Evolutionary conservation across 1,140 invertebrate genomes (phyloP).

Genomic region (Drosophila sp.): DNA sequence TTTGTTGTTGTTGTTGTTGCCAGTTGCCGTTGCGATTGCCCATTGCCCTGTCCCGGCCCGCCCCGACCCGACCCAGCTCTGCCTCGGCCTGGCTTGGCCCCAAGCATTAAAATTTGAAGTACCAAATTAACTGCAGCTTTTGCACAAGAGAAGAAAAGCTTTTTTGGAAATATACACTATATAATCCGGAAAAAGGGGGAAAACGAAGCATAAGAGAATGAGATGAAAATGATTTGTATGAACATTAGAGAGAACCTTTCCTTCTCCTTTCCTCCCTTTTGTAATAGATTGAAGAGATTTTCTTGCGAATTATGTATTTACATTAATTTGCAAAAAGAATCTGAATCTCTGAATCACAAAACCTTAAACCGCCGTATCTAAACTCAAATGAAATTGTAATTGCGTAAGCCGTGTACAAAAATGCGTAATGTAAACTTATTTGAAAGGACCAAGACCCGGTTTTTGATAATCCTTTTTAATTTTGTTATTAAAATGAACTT

Average conservation of each 20-base stretch:
- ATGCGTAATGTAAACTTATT: too few relatives aligned
- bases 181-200: conserved; percentile 26
- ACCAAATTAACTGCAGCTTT: conserved; percentile 81
- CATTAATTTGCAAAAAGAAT: conserved; percentile 1
- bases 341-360: not conserved
- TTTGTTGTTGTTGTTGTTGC: conserved; percentile 42
- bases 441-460: too few relatives aligned
- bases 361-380: not conserved
- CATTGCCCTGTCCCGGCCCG: conserved; percentile 42
- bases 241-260: not conserved
- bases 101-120: conserved; percentile 77
- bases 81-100: conserved; percentile 31
- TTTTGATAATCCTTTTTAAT: too few relatives aligned
- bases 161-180: conserved; percentile 63
- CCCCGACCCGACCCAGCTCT: conserved; percentile 13
- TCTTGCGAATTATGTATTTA: not conserved
- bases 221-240: not conserved
- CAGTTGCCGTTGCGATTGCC: conserved; percentile 20
- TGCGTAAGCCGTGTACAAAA: not conserved
- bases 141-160: conserved; percentile 43
- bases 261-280: not conserved
- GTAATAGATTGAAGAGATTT: conserved; percentile 13
- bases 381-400: conserved; percentile 2
- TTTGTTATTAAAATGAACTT: too few relatives aligned
- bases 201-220: conserved; percentile 8